Evolutionary conservation across 2,888 invertebrate genomes (phyloP).

Genomic region (Pseudococcus longispinus): DNA sequence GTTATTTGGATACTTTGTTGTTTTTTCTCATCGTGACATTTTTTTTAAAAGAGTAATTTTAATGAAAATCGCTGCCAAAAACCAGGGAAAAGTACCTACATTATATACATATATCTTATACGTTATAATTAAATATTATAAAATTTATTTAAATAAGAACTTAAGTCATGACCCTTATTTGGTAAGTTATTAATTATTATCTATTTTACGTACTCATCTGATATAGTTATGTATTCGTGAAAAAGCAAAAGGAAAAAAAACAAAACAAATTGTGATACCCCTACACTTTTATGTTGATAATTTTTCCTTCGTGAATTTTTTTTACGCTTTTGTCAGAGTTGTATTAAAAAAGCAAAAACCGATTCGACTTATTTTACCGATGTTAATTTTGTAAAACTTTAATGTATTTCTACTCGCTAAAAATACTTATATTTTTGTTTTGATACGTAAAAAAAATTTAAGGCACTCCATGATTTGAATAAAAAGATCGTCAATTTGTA

Average conservation of each 20-base stretch:
- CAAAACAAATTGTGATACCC: conserved; percentile 3
- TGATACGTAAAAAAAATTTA: background rate
- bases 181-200: background rate
- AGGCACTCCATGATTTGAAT: background rate
- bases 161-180: background rate
- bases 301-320: background rate
- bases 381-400: background rate
- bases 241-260: background rate
- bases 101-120: background rate
- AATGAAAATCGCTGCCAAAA: background rate
- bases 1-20: background rate
- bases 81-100: conserved; percentile 17
- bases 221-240: background rate
- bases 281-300: conserved; percentile 6
- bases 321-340: background rate
- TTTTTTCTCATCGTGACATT: background rate
- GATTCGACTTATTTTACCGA: background rate
- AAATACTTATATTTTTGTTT: background rate
- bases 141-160: background rate
- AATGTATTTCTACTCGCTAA: background rate
- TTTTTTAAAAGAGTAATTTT: background rate
- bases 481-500: background rate
- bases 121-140: background rate
- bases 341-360: background rate
- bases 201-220: background rate